Conservation (phyloP, 2,113 vertebrate genomes). For the Ornithorhynchus anatinus region DNA sequence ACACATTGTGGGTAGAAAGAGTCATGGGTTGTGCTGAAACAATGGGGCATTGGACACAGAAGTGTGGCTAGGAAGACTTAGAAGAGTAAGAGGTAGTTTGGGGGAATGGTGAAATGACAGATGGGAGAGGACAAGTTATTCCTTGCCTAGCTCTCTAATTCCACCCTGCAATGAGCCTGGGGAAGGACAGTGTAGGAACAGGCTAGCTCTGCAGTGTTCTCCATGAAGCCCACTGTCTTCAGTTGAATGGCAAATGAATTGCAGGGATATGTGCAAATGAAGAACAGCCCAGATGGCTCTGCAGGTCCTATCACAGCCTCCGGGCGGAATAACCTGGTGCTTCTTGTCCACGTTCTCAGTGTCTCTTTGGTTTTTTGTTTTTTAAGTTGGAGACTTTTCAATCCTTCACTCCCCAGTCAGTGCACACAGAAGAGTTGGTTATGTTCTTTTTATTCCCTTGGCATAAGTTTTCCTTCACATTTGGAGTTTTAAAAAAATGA, state of each 20-base stretch:
- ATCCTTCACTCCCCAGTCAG: slow-evolving; percentile 5
- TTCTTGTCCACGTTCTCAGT: not conserved
- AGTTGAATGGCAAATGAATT: not conserved
- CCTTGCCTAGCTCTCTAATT: fast-evolving
- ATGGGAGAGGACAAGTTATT: not conserved
- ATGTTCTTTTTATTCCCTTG: slow-evolving; percentile 10
- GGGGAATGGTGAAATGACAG: too few relatives aligned
- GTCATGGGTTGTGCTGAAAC: too few relatives aligned
- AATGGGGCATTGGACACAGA: too few relatives aligned
- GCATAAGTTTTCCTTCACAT: slow-evolving; percentile 26
- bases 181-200: too few relatives aligned
- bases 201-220: too few relatives aligned
- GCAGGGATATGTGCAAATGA: not conserved
- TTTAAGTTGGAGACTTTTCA: slow-evolving; percentile 25
- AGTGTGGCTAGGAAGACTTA: too few relatives aligned
- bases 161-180: fast-evolving
- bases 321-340: slow-evolving; percentile 3
- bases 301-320: not conserved
- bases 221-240: too few relatives aligned
- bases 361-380: too few relatives aligned
- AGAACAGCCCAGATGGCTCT: not conserved
- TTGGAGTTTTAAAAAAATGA: slow-evolving; percentile 39
- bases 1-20: too few relatives aligned
- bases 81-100: too few relatives aligned
- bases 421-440: not conserved